Percentiles rank a stretch among this genome's conserved stretches.
Conservation (phyloP, 2,113 vertebrate species). For the Drymodes brunneopygia region DNA sequence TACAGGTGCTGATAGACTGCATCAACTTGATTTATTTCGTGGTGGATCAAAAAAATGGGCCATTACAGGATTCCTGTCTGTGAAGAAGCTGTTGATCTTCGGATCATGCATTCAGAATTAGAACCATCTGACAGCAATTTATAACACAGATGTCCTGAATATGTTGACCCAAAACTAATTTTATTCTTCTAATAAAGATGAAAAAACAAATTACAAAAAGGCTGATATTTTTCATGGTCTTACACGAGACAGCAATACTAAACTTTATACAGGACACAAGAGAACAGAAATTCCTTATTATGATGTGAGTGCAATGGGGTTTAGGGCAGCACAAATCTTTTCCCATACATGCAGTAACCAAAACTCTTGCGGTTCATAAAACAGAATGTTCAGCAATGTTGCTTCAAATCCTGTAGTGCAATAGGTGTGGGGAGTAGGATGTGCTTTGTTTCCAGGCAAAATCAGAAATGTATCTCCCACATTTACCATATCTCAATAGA, state of each 20-base stretch:
- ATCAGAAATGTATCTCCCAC: not conserved
- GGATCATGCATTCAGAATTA: not conserved
- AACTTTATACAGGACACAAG: not conserved
- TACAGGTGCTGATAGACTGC: not conserved
- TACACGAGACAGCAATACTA: not conserved
- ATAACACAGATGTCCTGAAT: not conserved
- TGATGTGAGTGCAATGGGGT: not conserved
- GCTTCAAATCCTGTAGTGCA: not conserved
- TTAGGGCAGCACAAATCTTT: not conserved
- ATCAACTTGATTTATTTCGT: not conserved
- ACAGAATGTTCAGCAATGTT: not conserved
- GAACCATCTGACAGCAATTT: not conserved
- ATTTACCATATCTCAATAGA: not conserved
- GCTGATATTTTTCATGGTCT: not conserved
- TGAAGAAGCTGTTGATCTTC: not conserved
- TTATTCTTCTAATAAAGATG: not conserved
- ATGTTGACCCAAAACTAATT: not conserved
- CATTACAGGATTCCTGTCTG: not conserved
- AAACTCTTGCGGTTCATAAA: not conserved
- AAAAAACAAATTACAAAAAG: not conserved
- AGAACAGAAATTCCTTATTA: not conserved
- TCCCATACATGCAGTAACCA: not conserved
- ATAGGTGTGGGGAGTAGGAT: not conserved
- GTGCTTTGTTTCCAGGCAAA: constrained; percentile 11
- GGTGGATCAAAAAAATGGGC: not conserved